Evolutionary conservation across 2,797 vertebrate species (phyloP).

Genomic region (Acestrorhynchus altus): DNA sequence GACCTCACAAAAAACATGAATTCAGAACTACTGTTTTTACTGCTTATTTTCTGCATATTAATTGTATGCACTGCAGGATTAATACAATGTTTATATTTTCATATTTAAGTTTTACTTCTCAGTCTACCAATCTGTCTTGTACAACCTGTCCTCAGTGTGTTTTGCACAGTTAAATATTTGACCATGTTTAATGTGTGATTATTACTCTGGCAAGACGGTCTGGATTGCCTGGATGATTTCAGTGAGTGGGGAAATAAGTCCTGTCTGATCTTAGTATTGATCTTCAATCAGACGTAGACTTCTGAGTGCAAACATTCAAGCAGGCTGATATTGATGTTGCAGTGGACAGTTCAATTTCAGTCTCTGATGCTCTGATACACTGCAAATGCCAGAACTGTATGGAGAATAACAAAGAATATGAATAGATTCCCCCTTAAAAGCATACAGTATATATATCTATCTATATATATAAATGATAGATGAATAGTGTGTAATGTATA

Average conservation of each 20-base stretch:
- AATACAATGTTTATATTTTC: no score
- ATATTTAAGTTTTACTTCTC: no score
- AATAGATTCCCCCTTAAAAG: neutral
- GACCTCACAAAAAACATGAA: no score
- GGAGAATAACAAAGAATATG: neutral
- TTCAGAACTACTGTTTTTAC: no score
- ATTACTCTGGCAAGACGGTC: constrained; percentile 58
- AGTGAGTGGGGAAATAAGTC: neutral
- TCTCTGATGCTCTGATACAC: constrained; percentile 29
- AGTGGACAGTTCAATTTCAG: constrained; percentile 40
- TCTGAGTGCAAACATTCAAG: constrained; percentile 34
- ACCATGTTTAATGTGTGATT: constrained; percentile 57
- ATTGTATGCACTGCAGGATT: no score
- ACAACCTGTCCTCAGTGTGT: no score
- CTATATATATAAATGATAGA: no score
- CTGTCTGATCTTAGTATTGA: constrained; percentile 42
- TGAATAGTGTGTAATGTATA: no score
- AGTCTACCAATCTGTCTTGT: no score
- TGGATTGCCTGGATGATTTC: constrained; percentile 47
- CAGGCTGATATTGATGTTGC: constrained; percentile 33
- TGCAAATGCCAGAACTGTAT: constrained; percentile 40
- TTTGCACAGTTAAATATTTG: constrained; percentile 17
- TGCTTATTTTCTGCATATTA: no score
- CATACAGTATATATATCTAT: no score
- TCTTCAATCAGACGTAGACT: constrained; percentile 28